These are phyloP conservation scores for Ursus arctos DNA, from an alignment of 2,113 vertebrate species.

Conservation along the genomic window DNA sequence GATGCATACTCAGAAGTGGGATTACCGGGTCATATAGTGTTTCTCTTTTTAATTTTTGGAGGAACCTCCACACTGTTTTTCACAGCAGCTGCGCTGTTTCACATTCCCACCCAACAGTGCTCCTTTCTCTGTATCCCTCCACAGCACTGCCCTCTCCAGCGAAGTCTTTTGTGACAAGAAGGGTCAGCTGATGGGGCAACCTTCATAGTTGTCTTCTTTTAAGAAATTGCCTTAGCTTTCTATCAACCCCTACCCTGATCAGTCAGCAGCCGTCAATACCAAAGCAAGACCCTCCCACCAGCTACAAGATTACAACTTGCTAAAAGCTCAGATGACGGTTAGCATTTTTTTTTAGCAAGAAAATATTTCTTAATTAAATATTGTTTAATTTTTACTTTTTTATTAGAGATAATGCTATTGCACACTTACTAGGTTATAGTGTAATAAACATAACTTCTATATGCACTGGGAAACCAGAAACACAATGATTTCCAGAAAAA, in stretches of 20 bases:
- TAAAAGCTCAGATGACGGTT: not conserved
- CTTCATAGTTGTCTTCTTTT: not conserved
- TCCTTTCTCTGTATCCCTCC: not conserved
- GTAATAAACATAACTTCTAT: not conserved
- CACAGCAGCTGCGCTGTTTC: not conserved
- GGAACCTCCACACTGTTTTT: not conserved
- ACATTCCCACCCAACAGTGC: not conserved
- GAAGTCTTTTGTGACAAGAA: not conserved
- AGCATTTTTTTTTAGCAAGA: not conserved
- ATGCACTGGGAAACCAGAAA: not conserved
- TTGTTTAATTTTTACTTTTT: not conserved
- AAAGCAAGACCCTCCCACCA: not conserved
- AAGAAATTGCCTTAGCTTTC: not conserved
- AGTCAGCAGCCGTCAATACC: not conserved
- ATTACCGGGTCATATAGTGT: not conserved
- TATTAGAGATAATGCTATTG: not conserved
- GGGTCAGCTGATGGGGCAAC: not conserved
- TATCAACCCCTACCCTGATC: not conserved
- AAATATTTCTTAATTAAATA: not conserved
- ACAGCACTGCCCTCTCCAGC: fast-evolving
- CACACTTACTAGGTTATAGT: not conserved
- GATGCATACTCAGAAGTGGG: not conserved
- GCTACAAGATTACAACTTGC: not conserved
- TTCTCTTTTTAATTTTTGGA: not conserved
- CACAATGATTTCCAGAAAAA: not conserved